Evolutionary conservation across 2,797 vertebrate genomes (phyloP).

Genomic region (Chelon auratus): DNA sequence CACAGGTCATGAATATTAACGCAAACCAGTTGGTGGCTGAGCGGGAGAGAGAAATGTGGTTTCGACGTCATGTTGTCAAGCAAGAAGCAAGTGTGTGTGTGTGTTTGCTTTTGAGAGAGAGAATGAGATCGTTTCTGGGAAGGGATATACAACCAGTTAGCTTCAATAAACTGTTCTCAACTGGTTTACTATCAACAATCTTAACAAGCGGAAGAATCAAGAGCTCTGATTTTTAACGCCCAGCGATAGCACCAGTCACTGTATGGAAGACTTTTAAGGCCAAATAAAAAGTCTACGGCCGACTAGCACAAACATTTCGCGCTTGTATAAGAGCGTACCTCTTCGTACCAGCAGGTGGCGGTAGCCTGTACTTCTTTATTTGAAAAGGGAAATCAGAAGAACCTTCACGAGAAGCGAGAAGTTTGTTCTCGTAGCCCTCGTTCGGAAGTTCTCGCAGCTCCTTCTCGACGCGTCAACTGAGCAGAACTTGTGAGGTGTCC

Average conservation of each 20-base stretch:
- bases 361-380: no score
- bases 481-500: no score
- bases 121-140: conserved; percentile 30
- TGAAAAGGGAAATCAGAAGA: no score
- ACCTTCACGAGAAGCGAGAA: no score
- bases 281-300: no score
- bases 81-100: conserved; percentile 22
- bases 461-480: no score
- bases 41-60: conserved; percentile 46
- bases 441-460: no score
- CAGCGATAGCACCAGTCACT: conserved; percentile 51
- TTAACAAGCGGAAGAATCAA: conserved; percentile 47
- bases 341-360: no score
- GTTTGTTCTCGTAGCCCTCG: no score
- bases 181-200: conserved; percentile 59
- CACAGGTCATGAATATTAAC: conserved; percentile 77
- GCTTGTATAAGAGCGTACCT: no score
- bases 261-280: conserved; percentile 38
- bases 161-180: conserved; percentile 70
- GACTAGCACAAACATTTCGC: no score
- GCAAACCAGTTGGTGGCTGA: conserved; percentile 64
- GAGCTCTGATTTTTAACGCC: conserved; percentile 60
- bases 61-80: conserved; percentile 63
- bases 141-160: conserved; percentile 69
- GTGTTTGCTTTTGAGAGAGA: conserved; percentile 4